Evolutionary conservation across 1,140 invertebrate genomes (phyloP).

Genomic region (Maconellicoccus hirsutus): DNA sequence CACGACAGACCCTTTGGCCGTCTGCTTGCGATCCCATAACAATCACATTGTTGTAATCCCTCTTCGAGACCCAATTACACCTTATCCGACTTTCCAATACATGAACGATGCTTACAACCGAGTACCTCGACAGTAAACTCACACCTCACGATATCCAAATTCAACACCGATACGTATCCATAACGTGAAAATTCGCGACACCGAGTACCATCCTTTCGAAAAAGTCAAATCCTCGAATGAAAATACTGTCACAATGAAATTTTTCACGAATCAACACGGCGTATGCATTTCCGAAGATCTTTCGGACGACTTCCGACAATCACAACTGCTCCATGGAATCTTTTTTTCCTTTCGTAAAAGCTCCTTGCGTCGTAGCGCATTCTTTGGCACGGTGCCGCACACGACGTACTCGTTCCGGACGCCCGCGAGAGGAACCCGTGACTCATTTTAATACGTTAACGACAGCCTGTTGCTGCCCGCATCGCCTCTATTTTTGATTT

Average conservation of each 20-base stretch:
- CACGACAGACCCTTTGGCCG: conserved; percentile 14
- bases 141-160: background rate
- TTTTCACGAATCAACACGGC: background rate
- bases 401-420: conserved; percentile 11
- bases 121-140: background rate
- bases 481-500: background rate
- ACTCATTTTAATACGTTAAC: conserved; percentile 9
- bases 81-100: background rate
- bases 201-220: too few species aligned
- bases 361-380: conserved; percentile 5
- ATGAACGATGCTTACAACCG: background rate
- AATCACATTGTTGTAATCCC: conserved; percentile 10
- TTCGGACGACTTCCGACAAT: conserved; percentile 19
- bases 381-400: conserved; percentile 16
- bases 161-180: too few species aligned
- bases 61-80: background rate
- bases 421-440: background rate
- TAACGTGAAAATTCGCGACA: too few species aligned
- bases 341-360: conserved; percentile 10
- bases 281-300: conserved; percentile 14
- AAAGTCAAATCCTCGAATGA: too few species aligned
- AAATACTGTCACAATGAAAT: background rate
- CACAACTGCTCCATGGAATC: conserved; percentile 18
- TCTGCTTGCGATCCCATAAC: conserved; percentile 16
- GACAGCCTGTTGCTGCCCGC: background rate